Evolutionary conservation across 1,140 invertebrate species (phyloP), one percentile per base, ranked within the genome.

Genomic region (Rhagoletis pomonella): DNA sequence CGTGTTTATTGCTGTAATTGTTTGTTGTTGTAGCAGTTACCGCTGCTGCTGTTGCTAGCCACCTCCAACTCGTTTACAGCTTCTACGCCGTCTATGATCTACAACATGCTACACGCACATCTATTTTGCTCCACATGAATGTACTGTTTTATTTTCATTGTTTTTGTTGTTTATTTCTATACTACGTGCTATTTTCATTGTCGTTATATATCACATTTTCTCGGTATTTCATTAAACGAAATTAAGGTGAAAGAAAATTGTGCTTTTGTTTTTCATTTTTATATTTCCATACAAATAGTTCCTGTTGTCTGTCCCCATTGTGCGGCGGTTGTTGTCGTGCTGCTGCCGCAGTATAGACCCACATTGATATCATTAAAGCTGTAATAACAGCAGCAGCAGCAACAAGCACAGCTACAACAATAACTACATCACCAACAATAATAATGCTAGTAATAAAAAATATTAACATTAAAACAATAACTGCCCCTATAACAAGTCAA

Each of bases 161-260:
- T 55, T 55, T 5, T 7, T 55, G 50, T 5, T 55, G 50, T 55
- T 29, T 29, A 29, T 29, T 29, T 29, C 1, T 29, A 29, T 29
- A 29, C 29, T 67, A 5, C 19, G 19, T 39, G 19, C 64, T 19
- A 1, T 42, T 29, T 50, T 77, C n/a, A 39, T 81, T 81, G 14
- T 58, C 55, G 47, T 10, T 81, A 29, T 55, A 17, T n/a, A 55
- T 3, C 10, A 50, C 1, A 73, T 73, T 73, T 73, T 73, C 69
- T 73, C 69, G 7, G n/a, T 55, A 58, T 19, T 81, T 14, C 73
- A 58, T 81, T 81, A 50, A 81, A 81, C 55, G 55, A 81, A 81
- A 81, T 81, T 81, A 58, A 81, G 73, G 73, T 81, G 73, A 81
- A 81, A 81, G 73, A 81, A 81, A 81, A 81, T 29, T 81, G 47